A percentile compares a stretch with the other conserved stretches of the same genome.
Evolutionary conservation across 2,888 invertebrate genomes (phyloP).

Genomic region (Eucera pruinosa): DNA sequence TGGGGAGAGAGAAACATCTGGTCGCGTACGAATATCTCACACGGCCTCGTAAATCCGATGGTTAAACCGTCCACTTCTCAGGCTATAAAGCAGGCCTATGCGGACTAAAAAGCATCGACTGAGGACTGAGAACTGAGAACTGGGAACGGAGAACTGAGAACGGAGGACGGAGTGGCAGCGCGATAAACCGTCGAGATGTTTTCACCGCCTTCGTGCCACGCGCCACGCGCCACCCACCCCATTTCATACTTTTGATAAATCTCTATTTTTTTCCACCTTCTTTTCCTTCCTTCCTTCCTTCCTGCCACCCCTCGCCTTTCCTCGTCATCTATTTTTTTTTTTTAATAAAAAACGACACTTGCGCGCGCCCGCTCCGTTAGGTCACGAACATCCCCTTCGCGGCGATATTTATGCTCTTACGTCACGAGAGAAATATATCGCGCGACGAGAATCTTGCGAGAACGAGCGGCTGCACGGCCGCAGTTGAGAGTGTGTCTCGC

Average conservation of each 20-base stretch:
- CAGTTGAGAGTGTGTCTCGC: background rate
- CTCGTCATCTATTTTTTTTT: constrained; percentile 30
- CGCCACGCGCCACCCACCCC: constrained; percentile 26
- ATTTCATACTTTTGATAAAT: constrained; percentile 67
- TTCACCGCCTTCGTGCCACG: constrained; percentile 52
- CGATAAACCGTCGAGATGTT: constrained; percentile 66
- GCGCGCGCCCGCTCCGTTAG: constrained; percentile 47
- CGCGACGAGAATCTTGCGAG: constrained; percentile 63
- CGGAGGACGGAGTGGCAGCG: constrained; percentile 34
- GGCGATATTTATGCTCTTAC: constrained; percentile 70
- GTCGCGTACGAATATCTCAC: constrained; percentile 50
- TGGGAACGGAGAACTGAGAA: no score
- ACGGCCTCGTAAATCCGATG: constrained; percentile 46
- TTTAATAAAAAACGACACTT: constrained; percentile 67
- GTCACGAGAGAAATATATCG: constrained; percentile 73
- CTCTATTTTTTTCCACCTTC: constrained; percentile 38
- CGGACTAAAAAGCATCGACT: constrained; percentile 58
- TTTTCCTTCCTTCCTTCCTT: background rate
- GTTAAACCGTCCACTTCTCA: constrained; percentile 46
- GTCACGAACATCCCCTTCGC: constrained; percentile 68
- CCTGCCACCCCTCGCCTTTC: background rate
- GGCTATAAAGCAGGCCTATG: constrained; percentile 53
- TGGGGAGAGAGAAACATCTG: constrained; percentile 36
- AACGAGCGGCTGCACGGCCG: constrained; percentile 21
- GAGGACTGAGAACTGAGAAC: no score